These are phyloP conservation scores for Metallyticus violacea DNA, from an alignment of 2,888 invertebrate species.

Conservation along the genomic window DNA sequence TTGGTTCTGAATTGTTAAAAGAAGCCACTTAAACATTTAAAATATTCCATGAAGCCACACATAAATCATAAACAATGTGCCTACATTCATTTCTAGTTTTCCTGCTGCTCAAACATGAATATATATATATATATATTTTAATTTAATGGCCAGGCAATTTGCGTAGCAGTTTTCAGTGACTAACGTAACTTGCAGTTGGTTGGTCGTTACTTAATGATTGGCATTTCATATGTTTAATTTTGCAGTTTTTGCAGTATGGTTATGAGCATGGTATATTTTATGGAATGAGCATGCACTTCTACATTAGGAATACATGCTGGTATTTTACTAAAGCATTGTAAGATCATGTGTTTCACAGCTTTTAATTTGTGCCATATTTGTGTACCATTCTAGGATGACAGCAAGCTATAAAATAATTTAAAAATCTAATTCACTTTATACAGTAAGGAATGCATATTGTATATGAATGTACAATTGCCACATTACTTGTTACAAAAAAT, in stretches of 20 bases:
- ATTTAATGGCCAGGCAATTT: constrained; percentile 24
- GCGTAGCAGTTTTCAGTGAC: constrained; percentile 25
- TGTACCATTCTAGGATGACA: not conserved
- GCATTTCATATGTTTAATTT: constrained; percentile 18
- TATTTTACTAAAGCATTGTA: not conserved
- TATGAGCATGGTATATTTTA: constrained; percentile 14
- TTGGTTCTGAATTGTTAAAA: not conserved
- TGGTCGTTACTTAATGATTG: constrained; percentile 22
- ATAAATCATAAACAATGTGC: not conserved
- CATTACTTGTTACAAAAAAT: no score
- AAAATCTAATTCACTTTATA: no score
- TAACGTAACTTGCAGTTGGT: constrained; percentile 26
- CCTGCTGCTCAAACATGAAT: not conserved
- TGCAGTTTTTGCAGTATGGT: constrained; percentile 17
- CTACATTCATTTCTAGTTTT: not conserved
- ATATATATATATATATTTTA: not conserved
- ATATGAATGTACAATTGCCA: no score
- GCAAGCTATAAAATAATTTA: no score
- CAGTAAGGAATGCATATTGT: no score
- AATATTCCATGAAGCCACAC: not conserved
- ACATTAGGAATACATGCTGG: not conserved
- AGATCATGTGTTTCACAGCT: not conserved
- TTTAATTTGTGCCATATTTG: not conserved
- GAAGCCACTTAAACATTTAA: not conserved
- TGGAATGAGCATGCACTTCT: not conserved